These are phyloP conservation scores for Drosophila fungiperda DNA, from an alignment of 2,888 invertebrate genomes.

Conservation along the genomic window DNA sequence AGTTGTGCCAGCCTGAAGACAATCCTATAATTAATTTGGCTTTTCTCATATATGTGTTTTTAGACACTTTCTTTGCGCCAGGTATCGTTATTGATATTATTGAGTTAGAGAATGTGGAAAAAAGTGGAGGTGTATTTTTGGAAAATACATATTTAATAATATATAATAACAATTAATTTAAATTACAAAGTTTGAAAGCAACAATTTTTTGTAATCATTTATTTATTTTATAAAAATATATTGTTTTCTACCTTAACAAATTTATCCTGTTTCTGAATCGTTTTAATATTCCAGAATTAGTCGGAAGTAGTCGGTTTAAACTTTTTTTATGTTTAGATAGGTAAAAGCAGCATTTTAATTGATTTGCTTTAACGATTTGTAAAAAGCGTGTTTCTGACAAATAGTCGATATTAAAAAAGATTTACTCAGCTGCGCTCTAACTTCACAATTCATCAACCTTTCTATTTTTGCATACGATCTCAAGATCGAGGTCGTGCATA, in stretches of 20 bases:
- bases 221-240: neutral
- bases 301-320: neutral
- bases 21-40: constrained; percentile 37
- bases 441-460: constrained; percentile 39
- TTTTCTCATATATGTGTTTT: neutral
- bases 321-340: neutral
- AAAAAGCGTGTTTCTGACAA: constrained; percentile 1
- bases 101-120: neutral
- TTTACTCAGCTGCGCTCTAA: neutral
- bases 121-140: neutral
- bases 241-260: accelerated
- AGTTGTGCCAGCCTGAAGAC: constrained; percentile 24
- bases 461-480: constrained; percentile 33
- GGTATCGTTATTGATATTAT: neutral
- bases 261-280: neutral
- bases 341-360: neutral
- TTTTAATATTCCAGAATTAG: neutral
- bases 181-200: no score
- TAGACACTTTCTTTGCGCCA: neutral
- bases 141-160: neutral
- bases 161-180: neutral
- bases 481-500: constrained; percentile 49
- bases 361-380: neutral
- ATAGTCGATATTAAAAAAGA: constrained; percentile 3
- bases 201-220: no score